These are phyloP conservation scores for Mercenaria mercenaria DNA, from an alignment of 1,140 invertebrate species.

Conservation along the genomic window DNA sequence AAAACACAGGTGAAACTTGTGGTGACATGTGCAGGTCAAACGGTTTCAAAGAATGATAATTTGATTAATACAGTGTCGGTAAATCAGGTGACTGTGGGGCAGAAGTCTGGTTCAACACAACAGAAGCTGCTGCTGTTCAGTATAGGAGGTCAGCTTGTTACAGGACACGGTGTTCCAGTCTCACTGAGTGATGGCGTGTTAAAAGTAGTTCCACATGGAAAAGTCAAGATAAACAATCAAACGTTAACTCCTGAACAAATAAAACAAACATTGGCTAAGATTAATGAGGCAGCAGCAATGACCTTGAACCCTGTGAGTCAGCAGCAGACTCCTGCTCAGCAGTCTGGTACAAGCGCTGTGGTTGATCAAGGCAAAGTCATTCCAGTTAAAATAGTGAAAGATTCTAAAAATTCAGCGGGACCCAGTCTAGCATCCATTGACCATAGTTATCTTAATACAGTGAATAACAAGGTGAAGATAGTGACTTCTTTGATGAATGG, in stretches of 20 bases:
- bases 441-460: constrained; percentile 1
- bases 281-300: constrained; percentile 45
- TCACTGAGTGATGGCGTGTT: constrained; percentile 68
- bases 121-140: constrained; percentile 66
- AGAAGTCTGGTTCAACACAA: constrained; percentile 29
- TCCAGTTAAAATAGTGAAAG: constrained; percentile 43
- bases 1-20: neutral
- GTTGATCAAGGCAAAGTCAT: constrained; percentile 19
- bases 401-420: neutral
- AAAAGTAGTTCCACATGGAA: constrained; percentile 68
- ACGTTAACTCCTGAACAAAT: constrained; percentile 59
- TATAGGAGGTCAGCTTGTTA: constrained; percentile 74
- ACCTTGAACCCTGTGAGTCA: neutral
- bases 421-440: neutral
- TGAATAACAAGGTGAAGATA: neutral
- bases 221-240: constrained; percentile 60
- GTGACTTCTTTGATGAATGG: constrained; percentile 23
- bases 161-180: constrained; percentile 75
- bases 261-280: constrained; percentile 60
- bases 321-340: neutral
- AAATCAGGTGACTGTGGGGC: constrained; percentile 14
- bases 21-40: neutral
- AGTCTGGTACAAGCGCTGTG: neutral
- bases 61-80: neutral
- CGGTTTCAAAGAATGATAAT: neutral